These are phyloP conservation scores for Cherax quadricarinatus DNA, from an alignment of 1,140 invertebrate species.

Conservation along the genomic window DNA sequence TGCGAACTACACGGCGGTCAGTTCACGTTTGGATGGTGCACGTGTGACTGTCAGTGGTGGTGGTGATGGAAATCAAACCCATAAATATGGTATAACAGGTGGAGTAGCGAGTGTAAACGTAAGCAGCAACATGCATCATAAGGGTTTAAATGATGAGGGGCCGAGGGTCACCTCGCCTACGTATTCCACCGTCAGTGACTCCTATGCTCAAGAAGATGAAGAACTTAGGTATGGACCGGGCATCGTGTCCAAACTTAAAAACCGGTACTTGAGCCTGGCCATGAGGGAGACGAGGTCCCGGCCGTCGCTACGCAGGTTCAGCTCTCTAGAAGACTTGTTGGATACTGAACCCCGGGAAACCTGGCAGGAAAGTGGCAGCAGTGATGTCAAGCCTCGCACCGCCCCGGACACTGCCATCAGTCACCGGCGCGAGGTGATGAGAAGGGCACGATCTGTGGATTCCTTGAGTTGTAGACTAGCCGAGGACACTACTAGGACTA, in stretches of 20 bases:
- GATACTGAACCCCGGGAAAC: conserved; percentile 79
- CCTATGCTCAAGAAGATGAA: conserved; percentile 77
- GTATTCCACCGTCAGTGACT: conserved; percentile 64
- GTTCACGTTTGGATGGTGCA: conserved; percentile 55
- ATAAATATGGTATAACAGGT: conserved; percentile 63
- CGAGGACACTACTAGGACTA: conserved; percentile 31
- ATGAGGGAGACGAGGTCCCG: conserved; percentile 82
- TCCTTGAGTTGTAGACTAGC: conserved; percentile 78
- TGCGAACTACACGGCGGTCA: conserved; percentile 37
- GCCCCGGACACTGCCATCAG: conserved; percentile 46
- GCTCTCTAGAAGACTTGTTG: conserved; percentile 89
- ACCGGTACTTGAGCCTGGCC: conserved; percentile 89
- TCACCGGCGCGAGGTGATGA: conserved; percentile 82
- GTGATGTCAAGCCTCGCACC: conserved; percentile 44
- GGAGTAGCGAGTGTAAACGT: conserved; percentile 15
- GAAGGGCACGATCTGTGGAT: conserved; percentile 90
- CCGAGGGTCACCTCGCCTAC: conserved; percentile 64
- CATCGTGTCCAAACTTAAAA: conserved; percentile 90
- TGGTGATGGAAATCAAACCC: conserved; percentile 39
- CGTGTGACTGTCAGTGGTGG: conserved; percentile 23
- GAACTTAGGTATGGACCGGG: conserved; percentile 93
- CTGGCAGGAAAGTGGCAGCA: conserved; percentile 57
- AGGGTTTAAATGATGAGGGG: conserved; percentile 67
- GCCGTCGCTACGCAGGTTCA: conserved; percentile 84
- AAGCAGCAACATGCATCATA: conserved; percentile 70